phyloP scores from a whole-genome alignment of 2,888 invertebrate genomes.

The Acrocera orbiculus region DNA sequence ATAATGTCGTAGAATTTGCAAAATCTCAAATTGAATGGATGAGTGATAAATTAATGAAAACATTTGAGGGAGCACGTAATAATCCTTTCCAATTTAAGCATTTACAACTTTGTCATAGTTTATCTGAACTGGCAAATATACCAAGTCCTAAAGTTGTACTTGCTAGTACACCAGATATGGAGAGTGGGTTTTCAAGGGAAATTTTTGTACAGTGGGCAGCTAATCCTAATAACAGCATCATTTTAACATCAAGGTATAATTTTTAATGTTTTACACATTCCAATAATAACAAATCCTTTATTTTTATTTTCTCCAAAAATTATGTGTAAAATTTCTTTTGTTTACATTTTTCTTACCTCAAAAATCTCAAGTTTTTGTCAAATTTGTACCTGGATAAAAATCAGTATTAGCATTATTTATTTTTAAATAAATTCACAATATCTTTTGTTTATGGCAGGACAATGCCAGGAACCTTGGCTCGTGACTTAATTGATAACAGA shows the following conservation, averaged over 20 bases:
- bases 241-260: conserved; percentile 63
- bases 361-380: too few relatives aligned
- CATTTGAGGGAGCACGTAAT: conserved; percentile 75
- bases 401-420: too few relatives aligned
- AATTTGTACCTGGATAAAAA: too few relatives aligned
- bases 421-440: too few relatives aligned
- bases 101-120: conserved; percentile 82
- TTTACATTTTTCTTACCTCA: too few relatives aligned
- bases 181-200: conserved; percentile 87
- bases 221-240: conserved; percentile 82
- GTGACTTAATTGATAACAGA: conserved; percentile 61
- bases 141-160: conserved; percentile 89
- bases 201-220: conserved; percentile 88
- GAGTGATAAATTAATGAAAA: conserved; percentile 93
- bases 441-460: too few relatives aligned
- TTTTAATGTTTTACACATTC: neutral
- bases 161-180: conserved; percentile 88
- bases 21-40: conserved; percentile 99
- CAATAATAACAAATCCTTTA: too few relatives aligned
- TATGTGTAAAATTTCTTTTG: too few relatives aligned
- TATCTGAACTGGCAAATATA: conserved; percentile 68
- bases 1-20: conserved; percentile 96
- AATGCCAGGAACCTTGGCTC: conserved; percentile 61
- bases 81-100: conserved; percentile 94
- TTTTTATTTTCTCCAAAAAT: too few relatives aligned